Conservation (phyloP, 2,888 invertebrate genomes). For the Coelinius sp. region DNA sequence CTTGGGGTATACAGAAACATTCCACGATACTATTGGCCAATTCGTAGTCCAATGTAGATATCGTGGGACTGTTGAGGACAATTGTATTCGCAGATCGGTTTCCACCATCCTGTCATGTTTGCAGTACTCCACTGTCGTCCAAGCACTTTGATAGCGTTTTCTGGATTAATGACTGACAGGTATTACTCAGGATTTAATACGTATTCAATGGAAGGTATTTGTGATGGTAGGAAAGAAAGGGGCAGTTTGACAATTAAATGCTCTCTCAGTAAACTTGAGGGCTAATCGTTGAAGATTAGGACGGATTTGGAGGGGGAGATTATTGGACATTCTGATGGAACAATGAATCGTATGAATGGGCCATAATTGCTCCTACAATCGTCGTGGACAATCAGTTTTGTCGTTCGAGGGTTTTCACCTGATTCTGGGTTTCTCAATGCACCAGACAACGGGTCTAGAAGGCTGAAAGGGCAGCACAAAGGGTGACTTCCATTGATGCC, state of each 20-base stretch:
- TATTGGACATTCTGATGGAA: slow-evolving; percentile 9
- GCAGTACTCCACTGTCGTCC: background rate
- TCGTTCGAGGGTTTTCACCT: background rate
- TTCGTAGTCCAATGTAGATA: slow-evolving; percentile 19
- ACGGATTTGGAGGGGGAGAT: background rate
- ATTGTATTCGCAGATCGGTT: slow-evolving; percentile 23
- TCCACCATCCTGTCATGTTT: slow-evolving; percentile 3
- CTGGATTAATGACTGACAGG: slow-evolving; percentile 1
- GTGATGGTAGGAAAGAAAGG: background rate
- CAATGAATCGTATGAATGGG: slow-evolving; percentile 16
- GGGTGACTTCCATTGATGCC: background rate
- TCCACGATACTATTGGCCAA: slow-evolving; percentile 15
- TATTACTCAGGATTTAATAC: background rate
- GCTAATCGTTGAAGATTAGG: slow-evolving; percentile 11
- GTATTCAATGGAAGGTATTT: background rate
- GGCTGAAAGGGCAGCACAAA: background rate
- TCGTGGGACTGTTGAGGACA: slow-evolving; percentile 10
- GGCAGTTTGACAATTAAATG: background rate
- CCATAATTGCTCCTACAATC: slow-evolving; percentile 12
- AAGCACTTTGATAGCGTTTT: background rate
- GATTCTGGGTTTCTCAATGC: background rate
- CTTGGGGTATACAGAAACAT: slow-evolving; percentile 20
- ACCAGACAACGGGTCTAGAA: background rate
- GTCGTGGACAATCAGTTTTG: slow-evolving; percentile 13
- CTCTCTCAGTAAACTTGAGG: background rate